Base-by-base conservation (phyloP, 2,888 invertebrate genomes). In the Ferdinandea cuprea region DNA sequence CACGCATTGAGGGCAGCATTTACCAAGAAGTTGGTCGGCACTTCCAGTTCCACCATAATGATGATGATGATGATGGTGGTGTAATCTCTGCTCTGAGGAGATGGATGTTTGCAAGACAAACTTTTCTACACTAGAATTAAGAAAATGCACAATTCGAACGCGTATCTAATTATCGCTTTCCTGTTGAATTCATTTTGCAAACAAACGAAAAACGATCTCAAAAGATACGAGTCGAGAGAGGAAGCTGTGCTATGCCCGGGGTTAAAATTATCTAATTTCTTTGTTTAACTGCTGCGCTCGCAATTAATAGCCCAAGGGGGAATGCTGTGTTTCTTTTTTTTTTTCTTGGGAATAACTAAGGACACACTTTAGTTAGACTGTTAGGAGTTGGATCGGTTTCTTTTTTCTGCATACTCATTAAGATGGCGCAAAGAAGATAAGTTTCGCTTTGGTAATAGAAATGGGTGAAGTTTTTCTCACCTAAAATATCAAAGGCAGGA, bases 161-260 rank as follows among this genome's bases (percentile, higher is more conserved):
- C 58, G 58, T 69, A 58, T 59, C 71, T 71, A 71, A 71, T 71
- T 71, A 61, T 50, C 21, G 32, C 30, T 30, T 69, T 69, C 69
- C 69, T 69, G 48, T 28, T 58, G 69, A 37, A 48, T 58, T 58
- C 15, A 58, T 21, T 35, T n/a, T 19, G 28, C 28, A 17, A 30
- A 59, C 25, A 65, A 25, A 25, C 15, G n/a, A 17, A 48, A 54
- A 25, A 42, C 52, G 54, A 61, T 61, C 61, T 21, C n/a, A 19
- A 44, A 30, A 48, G 61, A 61, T 61, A 21, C 11, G 56, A 25
- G 52, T 13, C 8, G 37, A 37, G 25, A 56, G n/a, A 37, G 56
- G 56, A 44, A 28, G 42, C 7, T 30, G n/a, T n/a, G n/a, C n/a
- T n/a, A n/a, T 28, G 40, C 54, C 9, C 13, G 19, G 54, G 52